Percentiles rank a stretch among this genome's conserved stretches.
Evolutionary conservation across 2,888 invertebrate genomes (phyloP).

Genomic region (Siphonodentalium dalli): DNA sequence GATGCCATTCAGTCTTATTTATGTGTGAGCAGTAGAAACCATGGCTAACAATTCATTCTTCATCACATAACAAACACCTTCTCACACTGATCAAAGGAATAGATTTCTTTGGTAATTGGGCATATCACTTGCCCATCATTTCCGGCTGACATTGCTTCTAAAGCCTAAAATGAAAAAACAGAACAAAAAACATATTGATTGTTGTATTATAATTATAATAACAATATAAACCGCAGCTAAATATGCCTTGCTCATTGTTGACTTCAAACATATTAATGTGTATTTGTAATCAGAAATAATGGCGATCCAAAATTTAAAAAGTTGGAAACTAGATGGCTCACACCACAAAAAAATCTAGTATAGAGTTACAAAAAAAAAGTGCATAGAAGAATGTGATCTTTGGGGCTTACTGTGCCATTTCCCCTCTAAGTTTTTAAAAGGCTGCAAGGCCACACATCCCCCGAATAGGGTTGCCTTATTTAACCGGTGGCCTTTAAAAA

Average conservation of each 20-base stretch:
- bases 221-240: background rate
- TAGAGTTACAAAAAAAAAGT: too few species aligned
- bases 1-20: too few species aligned
- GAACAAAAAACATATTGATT: background rate
- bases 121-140: constrained; percentile 92
- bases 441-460: too few species aligned
- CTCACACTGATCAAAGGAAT: constrained; percentile 88
- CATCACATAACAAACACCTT: constrained; percentile 96
- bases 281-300: background rate
- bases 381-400: too few species aligned
- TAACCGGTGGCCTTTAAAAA: too few species aligned
- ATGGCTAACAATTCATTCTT: background rate
- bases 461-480: too few species aligned
- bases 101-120: constrained; percentile 92
- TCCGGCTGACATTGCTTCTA: constrained; percentile 87
- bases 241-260: background rate
- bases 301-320: background rate
- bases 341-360: too few species aligned
- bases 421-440: too few species aligned
- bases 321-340: too few species aligned
- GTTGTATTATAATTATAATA: background rate
- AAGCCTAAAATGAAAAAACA: constrained; percentile 71
- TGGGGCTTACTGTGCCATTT: too few species aligned
- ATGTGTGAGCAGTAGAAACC: too few species aligned
- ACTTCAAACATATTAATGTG: background rate